Conservation (phyloP, 2,797 vertebrate species). For the Vespertilio murinus region DNA sequence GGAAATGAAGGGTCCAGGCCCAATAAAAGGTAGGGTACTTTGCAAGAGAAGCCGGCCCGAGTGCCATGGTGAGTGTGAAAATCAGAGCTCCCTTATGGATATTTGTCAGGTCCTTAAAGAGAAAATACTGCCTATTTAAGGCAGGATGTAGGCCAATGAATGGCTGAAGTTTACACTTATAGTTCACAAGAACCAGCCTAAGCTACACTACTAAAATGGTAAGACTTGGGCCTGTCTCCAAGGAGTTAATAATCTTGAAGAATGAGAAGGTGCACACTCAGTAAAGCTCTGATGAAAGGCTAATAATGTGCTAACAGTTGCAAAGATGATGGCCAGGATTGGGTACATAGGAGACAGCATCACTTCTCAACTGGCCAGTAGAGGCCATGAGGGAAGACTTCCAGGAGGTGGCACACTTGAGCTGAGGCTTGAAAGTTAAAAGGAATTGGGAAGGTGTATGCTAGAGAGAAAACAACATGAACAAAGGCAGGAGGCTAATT, state of each 20-base stretch:
- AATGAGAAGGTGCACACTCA: background rate
- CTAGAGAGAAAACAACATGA: background rate
- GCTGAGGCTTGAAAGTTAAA: background rate
- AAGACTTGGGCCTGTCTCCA: background rate
- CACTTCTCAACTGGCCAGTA: background rate
- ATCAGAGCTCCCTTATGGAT: background rate
- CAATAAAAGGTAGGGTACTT: background rate
- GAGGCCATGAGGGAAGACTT: background rate
- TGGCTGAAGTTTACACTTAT: background rate
- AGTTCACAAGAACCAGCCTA: background rate
- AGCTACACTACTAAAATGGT: background rate
- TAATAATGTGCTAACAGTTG: constrained; percentile 29
- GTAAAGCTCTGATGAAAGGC: constrained; percentile 23
- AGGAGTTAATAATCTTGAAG: background rate
- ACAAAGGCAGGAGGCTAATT: constrained; percentile 14
- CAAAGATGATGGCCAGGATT: background rate
- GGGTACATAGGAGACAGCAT: background rate
- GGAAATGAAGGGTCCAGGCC: background rate
- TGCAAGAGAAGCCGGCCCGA: background rate
- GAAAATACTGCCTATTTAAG: background rate
- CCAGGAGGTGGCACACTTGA: constrained; percentile 24
- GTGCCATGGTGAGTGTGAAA: background rate
- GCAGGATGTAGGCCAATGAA: background rate
- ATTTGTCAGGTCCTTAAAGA: background rate
- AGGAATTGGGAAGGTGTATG: background rate